phyloP scores from a whole-genome alignment of 2,888 invertebrate genomes.

The Eupsilia transversa region DNA sequence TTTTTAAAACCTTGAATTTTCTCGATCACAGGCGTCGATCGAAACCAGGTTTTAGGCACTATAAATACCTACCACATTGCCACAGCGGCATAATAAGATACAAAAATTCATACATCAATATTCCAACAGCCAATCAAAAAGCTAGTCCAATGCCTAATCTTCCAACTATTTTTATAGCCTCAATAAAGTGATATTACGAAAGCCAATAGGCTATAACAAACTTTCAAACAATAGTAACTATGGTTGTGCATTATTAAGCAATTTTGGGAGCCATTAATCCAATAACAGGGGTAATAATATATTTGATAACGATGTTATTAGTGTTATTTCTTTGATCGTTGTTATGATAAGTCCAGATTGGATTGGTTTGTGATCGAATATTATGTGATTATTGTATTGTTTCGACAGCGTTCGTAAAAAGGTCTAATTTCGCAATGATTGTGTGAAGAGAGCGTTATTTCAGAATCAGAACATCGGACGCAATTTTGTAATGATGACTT shows the following conservation, averaged over 20 bases:
- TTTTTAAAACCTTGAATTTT: neutral
- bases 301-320: slow-evolving; percentile 65
- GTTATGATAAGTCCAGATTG: slow-evolving; percentile 64
- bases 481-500: slow-evolving; percentile 36
- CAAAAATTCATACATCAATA: slow-evolving; percentile 49
- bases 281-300: slow-evolving; percentile 74
- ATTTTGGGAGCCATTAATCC: slow-evolving; percentile 85
- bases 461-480: slow-evolving; percentile 18
- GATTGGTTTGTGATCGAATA: slow-evolving; percentile 67
- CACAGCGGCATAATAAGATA: slow-evolving; percentile 28
- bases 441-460: slow-evolving; percentile 46
- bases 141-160: slow-evolving; percentile 44
- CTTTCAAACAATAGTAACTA: slow-evolving; percentile 76
- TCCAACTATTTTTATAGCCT: slow-evolving; percentile 64
- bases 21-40: neutral
- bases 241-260: slow-evolving; percentile 79
- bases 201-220: slow-evolving; percentile 72
- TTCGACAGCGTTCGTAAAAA: slow-evolving; percentile 52
- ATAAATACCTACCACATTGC: slow-evolving; percentile 33
- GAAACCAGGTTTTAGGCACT: neutral
- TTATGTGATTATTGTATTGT: slow-evolving; percentile 64
- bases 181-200: slow-evolving; percentile 73
- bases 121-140: slow-evolving; percentile 45
- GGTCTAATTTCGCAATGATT: slow-evolving; percentile 61
- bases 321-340: slow-evolving; percentile 58